Conservation (phyloP, 2,113 vertebrate species). For the Pyxicephalus adspersus region DNA sequence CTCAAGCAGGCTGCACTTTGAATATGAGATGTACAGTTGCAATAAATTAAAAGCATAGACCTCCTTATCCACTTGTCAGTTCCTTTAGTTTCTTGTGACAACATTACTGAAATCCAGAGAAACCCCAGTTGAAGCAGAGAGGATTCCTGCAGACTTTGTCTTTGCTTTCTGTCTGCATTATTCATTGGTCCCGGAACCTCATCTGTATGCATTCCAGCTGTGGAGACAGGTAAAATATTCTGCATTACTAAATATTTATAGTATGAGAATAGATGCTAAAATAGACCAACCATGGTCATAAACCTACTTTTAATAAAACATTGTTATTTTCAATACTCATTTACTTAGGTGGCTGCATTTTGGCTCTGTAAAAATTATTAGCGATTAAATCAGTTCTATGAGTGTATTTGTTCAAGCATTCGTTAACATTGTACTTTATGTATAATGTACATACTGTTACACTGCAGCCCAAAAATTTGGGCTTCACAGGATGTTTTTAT, state of each 20-base stretch:
- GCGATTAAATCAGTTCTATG: too few species aligned
- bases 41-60: slow-evolving; percentile 65
- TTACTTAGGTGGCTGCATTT: too few species aligned
- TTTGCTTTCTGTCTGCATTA: slow-evolving; percentile 77
- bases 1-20: slow-evolving; percentile 60
- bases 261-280: slow-evolving; percentile 5
- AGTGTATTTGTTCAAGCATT: too few species aligned
- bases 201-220: slow-evolving; percentile 77
- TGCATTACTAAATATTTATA: slow-evolving; percentile 62
- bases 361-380: too few species aligned
- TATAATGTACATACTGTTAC: not conserved
- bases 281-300: slow-evolving; percentile 15
- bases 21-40: slow-evolving; percentile 68
- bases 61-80: slow-evolving; percentile 71
- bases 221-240: slow-evolving; percentile 62
- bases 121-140: slow-evolving; percentile 73
- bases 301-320: slow-evolving; percentile 53
- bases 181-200: slow-evolving; percentile 76
- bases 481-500: too few species aligned
- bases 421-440: not conserved
- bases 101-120: slow-evolving; percentile 71
- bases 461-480: not conserved
- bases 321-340: slow-evolving; percentile 2
- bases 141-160: slow-evolving; percentile 74
- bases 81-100: slow-evolving; percentile 78